Conservation (phyloP, 2,888 invertebrate genomes). For the Siphlonurus alternatus region DNA sequence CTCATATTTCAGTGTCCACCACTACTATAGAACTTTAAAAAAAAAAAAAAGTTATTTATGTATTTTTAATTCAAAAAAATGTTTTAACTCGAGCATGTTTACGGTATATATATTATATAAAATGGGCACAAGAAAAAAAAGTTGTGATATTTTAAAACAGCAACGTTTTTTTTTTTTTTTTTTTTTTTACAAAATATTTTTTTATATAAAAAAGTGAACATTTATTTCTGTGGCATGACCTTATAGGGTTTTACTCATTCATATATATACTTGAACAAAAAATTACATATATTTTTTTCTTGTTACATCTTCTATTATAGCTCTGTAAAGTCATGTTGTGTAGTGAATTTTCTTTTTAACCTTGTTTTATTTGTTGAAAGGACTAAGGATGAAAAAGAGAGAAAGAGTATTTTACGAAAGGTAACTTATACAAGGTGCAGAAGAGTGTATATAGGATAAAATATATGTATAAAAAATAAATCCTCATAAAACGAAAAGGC, state of each 20-base stretch:
- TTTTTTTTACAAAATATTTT: too few relatives aligned
- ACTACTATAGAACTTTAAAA: too few relatives aligned
- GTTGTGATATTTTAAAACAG: too few relatives aligned
- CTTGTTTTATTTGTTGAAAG: neutral
- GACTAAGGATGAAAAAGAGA: too few relatives aligned
- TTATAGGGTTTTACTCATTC: too few relatives aligned
- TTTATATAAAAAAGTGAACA: neutral
- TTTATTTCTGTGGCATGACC: too few relatives aligned
- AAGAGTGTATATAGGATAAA: neutral
- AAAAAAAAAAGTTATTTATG: neutral
- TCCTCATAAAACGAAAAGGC: neutral
- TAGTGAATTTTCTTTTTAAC: neutral
- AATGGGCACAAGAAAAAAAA: too few relatives aligned
- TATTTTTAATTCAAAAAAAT: neutral
- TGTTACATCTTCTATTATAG: neutral
- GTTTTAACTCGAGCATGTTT: neutral
- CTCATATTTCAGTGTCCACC: conserved; percentile 3
- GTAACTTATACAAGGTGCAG: neutral
- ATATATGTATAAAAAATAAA: neutral
- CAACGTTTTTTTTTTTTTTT: too few relatives aligned
- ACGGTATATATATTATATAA: too few relatives aligned
- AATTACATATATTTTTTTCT: too few relatives aligned
- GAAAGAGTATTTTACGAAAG: neutral
- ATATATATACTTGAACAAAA: too few relatives aligned
- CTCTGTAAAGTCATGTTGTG: neutral